Evolutionary conservation across 2,113 vertebrate genomes (phyloP).

Genomic region (Cervus canadensis): DNA sequence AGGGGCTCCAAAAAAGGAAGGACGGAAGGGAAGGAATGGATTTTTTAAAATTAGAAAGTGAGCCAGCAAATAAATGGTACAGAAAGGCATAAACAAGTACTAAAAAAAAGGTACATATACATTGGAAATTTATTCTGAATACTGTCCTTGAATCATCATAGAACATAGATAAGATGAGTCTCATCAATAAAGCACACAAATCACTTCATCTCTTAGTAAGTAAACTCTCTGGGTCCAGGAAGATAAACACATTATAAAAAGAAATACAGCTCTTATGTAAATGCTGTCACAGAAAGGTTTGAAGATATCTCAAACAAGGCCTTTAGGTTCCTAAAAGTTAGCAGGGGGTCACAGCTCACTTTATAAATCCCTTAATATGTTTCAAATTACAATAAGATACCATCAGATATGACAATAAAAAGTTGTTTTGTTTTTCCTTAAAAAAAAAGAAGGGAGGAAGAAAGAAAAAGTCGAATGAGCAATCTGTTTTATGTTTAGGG

Average conservation of each 20-base stretch:
- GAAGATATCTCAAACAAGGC: background rate
- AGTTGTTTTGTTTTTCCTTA: background rate
- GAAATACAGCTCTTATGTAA: background rate
- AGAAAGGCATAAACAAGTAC: background rate
- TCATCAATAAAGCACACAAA: constrained; percentile 8
- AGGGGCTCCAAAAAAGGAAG: background rate
- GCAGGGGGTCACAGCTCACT: background rate
- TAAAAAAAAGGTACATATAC: background rate
- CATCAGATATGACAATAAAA: background rate
- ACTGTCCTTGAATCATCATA: background rate
- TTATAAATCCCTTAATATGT: background rate
- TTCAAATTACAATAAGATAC: constrained; percentile 17
- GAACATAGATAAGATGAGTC: background rate
- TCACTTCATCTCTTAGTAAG: constrained; percentile 4
- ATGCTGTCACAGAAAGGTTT: background rate
- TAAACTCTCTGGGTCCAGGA: background rate
- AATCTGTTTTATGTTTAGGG: background rate
- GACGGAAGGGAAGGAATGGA: background rate
- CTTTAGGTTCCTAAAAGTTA: background rate
- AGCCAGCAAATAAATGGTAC: background rate
- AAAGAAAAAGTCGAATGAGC: background rate
- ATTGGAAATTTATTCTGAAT: background rate
- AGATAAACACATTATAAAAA: background rate
- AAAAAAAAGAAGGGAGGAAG: background rate
- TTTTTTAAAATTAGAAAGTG: background rate